These are phyloP conservation scores for Thysanoteuthis rhombus DNA, from an alignment of 2,888 invertebrate genomes.

Conservation along the genomic window DNA sequence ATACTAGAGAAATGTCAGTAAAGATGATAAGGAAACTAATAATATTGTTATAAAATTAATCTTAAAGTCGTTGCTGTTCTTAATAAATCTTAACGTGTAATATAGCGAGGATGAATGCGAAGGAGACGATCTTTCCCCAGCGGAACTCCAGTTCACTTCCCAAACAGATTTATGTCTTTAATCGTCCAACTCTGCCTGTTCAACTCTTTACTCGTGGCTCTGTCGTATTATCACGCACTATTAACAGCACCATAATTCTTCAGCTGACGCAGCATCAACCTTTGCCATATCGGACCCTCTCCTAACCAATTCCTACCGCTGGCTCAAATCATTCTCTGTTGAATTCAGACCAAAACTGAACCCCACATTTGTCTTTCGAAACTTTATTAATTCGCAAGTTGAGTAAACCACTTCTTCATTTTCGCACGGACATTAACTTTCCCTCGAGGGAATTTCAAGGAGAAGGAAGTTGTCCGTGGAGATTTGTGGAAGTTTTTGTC, in stretches of 20 bases:
- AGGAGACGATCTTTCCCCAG: background rate
- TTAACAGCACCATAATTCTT: background rate
- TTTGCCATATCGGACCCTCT: background rate
- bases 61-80: background rate
- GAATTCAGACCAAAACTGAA: background rate
- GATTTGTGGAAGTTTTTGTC: too few relatives aligned
- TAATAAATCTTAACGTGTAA: background rate
- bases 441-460: background rate
- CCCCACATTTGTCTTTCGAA: background rate
- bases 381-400: background rate
- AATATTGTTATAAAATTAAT: background rate
- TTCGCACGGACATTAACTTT: background rate
- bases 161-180: conserved; percentile 12
- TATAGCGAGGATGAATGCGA: background rate
- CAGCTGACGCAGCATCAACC: background rate
- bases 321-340: background rate
- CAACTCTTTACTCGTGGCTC: background rate
- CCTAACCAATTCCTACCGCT: background rate
- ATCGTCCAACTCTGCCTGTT: background rate
- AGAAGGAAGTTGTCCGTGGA: background rate
- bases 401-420: background rate
- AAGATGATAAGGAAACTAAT: background rate
- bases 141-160: background rate
- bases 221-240: background rate
- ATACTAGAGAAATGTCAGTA: background rate